These are phyloP conservation scores for Caenorhabditis latens DNA, from an alignment of 1,140 invertebrate genomes.

Conservation along the genomic window DNA sequence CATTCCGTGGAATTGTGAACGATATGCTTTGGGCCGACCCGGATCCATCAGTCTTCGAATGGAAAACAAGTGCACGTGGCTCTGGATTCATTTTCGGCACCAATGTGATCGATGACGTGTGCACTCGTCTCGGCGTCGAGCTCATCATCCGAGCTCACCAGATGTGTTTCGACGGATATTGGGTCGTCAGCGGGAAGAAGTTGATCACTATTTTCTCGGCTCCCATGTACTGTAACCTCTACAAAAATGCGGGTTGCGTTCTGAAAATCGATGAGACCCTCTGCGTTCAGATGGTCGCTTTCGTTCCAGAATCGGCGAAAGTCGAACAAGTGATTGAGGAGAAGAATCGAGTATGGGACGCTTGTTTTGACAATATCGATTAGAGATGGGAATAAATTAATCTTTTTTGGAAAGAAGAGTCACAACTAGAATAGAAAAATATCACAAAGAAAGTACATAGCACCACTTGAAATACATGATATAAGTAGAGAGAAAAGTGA, in stretches of 20 bases:
- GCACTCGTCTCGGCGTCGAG: not conserved
- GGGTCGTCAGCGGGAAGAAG: constrained; percentile 78
- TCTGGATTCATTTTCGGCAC: constrained; percentile 62
- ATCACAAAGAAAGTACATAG: constrained; percentile 45
- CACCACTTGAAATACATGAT: constrained; percentile 6
- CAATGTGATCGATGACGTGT: constrained; percentile 38
- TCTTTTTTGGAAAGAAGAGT: too few relatives aligned
- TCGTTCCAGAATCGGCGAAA: constrained; percentile 48
- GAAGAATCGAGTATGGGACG: constrained; percentile 48
- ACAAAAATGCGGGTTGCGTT: constrained; percentile 67
- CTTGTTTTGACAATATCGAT: not conserved
- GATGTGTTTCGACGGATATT: constrained; percentile 81
- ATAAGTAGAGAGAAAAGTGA: not conserved
- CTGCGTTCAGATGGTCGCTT: constrained; percentile 24
- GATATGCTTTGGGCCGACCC: constrained; percentile 66
- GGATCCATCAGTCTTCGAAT: constrained; percentile 56
- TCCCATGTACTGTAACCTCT: constrained; percentile 66
- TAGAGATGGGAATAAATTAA: not conserved
- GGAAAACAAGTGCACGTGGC: constrained; percentile 57
- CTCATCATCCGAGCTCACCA: constrained; percentile 37
- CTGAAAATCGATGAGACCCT: constrained; percentile 79
- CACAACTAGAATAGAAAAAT: not conserved
- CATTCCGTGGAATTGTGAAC: constrained; percentile 62
- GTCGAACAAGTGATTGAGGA: constrained; percentile 18
- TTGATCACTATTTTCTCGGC: constrained; percentile 68